These are phyloP conservation scores for Fabriciana adippe DNA, from an alignment of 2,888 invertebrate species.

Conservation along the genomic window DNA sequence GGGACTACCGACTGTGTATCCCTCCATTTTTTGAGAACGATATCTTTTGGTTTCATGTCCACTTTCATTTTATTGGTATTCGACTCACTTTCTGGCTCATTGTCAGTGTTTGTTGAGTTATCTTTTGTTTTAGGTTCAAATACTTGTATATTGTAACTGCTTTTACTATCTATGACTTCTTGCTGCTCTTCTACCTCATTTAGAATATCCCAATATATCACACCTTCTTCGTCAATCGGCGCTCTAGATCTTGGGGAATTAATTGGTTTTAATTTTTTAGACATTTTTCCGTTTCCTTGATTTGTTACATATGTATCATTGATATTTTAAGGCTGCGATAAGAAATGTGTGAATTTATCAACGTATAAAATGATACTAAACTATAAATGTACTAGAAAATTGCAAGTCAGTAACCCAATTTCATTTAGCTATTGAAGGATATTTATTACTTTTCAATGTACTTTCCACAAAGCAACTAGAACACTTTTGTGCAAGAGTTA, in stretches of 20 bases:
- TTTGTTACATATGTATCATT: too few species aligned
- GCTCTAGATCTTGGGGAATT: conserved; percentile 67
- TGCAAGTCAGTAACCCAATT: conserved; percentile 41
- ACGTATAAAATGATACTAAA: conserved; percentile 22
- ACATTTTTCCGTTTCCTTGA: conserved; percentile 47
- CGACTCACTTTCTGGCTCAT: conserved; percentile 33
- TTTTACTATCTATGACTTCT: not conserved
- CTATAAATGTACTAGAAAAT: conserved; percentile 18
- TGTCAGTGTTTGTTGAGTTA: conserved; percentile 52
- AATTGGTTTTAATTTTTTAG: conserved; percentile 48
- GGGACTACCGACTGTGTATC: conserved; percentile 62
- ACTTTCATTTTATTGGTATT: conserved; percentile 41
- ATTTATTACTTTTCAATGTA: conserved; percentile 18
- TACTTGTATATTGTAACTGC: not conserved
- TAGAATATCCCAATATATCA: conserved; percentile 64
- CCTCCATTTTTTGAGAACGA: conserved; percentile 69
- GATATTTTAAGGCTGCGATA: not conserved
- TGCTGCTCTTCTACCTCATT: conserved; percentile 39
- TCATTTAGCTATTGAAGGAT: conserved; percentile 4
- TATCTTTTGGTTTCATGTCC: conserved; percentile 53
- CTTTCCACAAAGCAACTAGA: conserved; percentile 15
- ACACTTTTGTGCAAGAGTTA: conserved; percentile 27
- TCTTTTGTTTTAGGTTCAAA: conserved; percentile 43
- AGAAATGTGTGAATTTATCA: conserved; percentile 17
- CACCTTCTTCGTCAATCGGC: conserved; percentile 60